Base-by-base conservation (phyloP, 2,888 invertebrate species). In the Aleiodes alternator region DNA sequence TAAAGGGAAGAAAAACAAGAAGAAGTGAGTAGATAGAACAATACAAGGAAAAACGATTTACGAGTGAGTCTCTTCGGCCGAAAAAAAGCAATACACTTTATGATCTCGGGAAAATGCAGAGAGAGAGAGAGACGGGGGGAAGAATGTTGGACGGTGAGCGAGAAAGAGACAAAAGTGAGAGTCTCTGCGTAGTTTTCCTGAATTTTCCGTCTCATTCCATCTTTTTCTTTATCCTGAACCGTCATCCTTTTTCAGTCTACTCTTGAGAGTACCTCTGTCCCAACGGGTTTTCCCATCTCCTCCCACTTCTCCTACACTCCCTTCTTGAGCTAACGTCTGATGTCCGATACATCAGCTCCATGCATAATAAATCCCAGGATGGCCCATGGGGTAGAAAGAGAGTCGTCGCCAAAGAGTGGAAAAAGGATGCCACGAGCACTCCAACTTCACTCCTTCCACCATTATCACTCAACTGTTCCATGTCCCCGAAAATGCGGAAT, bases 341-440 rank as follows among this genome's bases (percentile, higher is more conserved):
- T 87, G 87, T 87, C 87, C 88, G 86, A 88, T 88, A 87, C 86
- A 85, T 87, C 86, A 85, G 84, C 84, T 80, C 84, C 85, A 84
- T 87, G 87, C 86, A 88, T 88, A 88, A 88, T 88, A 86, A 87
- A 88, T 87, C 83, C 83, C 83, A 74, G 80, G 81, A 73, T 76
- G 75, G 80, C 74, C 77, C 77, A 59, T 51, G 69, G 56, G 34
- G 34, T 34, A 34, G 66, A 56, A 59, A 69, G 53, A 71, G 61
- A 73, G 64, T 50, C 38, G n/a, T 29, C 56, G 48, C 14, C 66
- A 34, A 34, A 34, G 34, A 34, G 34, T 34, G 34, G 5, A 6
- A 34, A 4, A 34, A 34, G 34, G 34, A 34, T 34, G 34, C 34
- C 34, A 34, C 34, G 34, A 53, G 38, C 70, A 72, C 57, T 72